These are phyloP conservation scores for Athalia circularis DNA, from an alignment of 2,888 invertebrate species.

Conservation along the genomic window DNA sequence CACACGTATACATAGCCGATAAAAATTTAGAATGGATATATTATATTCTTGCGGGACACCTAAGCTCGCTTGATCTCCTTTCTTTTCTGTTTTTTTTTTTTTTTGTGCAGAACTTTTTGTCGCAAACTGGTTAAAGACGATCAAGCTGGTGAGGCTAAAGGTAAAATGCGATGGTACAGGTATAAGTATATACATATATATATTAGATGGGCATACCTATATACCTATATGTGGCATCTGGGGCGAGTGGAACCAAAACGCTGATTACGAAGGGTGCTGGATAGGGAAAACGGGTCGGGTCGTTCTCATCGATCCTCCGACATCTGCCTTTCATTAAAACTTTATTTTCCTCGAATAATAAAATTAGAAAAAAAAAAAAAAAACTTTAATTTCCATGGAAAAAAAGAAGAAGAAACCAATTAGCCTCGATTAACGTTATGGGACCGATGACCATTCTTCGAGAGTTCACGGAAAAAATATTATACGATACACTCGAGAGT, in stretches of 20 bases:
- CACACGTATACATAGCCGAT: neutral
- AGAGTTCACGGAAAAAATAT: neutral
- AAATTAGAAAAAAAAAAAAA: neutral
- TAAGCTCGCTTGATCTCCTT: neutral
- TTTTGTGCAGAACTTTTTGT: neutral
- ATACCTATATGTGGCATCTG: conserved; percentile 28
- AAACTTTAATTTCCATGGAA: neutral
- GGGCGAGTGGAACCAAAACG: conserved; percentile 26
- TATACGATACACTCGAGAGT: no score
- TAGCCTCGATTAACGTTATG: conserved; percentile 20
- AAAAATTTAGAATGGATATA: conserved; percentile 41
- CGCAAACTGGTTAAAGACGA: no score
- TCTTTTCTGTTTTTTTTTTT: neutral
- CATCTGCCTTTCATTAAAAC: conserved; percentile 40
- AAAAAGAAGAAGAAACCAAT: neutral
- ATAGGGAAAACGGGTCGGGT: neutral
- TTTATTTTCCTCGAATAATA: conserved; percentile 5
- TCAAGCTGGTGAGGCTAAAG: conserved; percentile 6
- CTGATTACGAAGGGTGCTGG: conserved; percentile 15
- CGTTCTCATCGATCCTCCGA: conserved; percentile 30
- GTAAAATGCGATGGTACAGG: neutral
- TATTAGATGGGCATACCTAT: no score
- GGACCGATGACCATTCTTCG: neutral
- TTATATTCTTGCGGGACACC: conserved; percentile 42
- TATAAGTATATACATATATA: no score